These are phyloP conservation scores for Lasiommata megera DNA, from an alignment of 2,888 invertebrate species.

Conservation along the genomic window DNA sequence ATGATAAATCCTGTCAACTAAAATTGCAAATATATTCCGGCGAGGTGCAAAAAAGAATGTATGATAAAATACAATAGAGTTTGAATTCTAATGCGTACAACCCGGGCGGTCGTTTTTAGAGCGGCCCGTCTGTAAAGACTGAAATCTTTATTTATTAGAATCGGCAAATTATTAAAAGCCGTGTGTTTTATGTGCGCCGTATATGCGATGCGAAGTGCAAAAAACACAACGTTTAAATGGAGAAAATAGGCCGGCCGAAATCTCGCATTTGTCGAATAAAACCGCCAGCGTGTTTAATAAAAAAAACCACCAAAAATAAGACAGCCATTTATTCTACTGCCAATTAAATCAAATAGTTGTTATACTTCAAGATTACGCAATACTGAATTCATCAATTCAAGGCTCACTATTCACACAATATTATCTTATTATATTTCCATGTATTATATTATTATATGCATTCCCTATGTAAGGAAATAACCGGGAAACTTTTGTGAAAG, in stretches of 20 bases:
- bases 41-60: slow-evolving; percentile 78
- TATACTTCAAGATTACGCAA: too few relatives aligned
- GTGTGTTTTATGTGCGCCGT: slow-evolving; percentile 61
- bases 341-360: too few relatives aligned
- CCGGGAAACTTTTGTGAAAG: too few relatives aligned
- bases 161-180: slow-evolving; percentile 70
- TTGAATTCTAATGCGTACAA: slow-evolving; percentile 68
- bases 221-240: slow-evolving; percentile 17
- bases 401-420: too few relatives aligned
- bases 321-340: too few relatives aligned
- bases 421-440: too few relatives aligned
- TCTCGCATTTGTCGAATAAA: neutral
- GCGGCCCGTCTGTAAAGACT: slow-evolving; percentile 55
- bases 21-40: slow-evolving; percentile 68
- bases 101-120: slow-evolving; percentile 78
- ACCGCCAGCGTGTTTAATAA: too few relatives aligned
- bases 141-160: slow-evolving; percentile 81
- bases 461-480: too few relatives aligned
- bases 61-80: slow-evolving; percentile 75
- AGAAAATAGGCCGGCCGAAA: slow-evolving; percentile 8
- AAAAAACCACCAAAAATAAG: too few relatives aligned
- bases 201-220: slow-evolving; percentile 36
- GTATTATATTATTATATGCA: too few relatives aligned
- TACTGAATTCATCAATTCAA: too few relatives aligned
- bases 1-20: slow-evolving; percentile 47